Evolutionary conservation across 1,140 invertebrate species (phyloP), one percentile per base, ranked within the genome.

Genomic region (Trachymyrmex cornetzi): DNA sequence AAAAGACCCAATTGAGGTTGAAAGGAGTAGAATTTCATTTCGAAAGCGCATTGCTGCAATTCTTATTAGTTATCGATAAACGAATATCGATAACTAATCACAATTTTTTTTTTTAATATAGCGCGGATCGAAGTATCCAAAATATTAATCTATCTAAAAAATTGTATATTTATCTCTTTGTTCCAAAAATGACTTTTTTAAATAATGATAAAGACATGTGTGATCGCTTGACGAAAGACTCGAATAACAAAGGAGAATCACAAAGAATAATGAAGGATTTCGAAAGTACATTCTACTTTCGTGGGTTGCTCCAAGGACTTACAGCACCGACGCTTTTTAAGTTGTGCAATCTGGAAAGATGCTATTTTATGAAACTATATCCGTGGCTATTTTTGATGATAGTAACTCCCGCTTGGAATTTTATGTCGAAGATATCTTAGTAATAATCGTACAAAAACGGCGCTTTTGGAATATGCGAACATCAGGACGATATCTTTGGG

Each of bases 331-430:
- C 61, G 44, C 22, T 66, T 66, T 66, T 79, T 66, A 66, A 48
- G 22, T 79, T 79, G 61, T 11, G 61, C 24, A 79, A 66, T 66
- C 61, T 48, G 16, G 12, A 79, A 34, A 30, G 57, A 24, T 48
- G 59, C 14, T n/a, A 66, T 79, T 79, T 66, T 50, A 44, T 30
- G 24, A 30, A 79, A 64, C 22, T 79, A n/a, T 66, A 79, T 61
- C 16, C 50, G 34, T 2, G 12, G 22, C 75, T 61, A 59, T 22
- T 48, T 50, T 69, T 4, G 19, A 74, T 22, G 48, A 12, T 6
- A 14, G 12, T 59, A 38, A 19, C 30, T 57, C 0, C n/a, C 57
- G 12, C 27, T 22, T 30, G 30, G 14, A 44, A 44, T 48, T 16
- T 30, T 38, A 50, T 50, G 50, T 69, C 50, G 24, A 7, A 1